A percentile compares a stretch with the other conserved stretches of the same genome.
phyloP scores from a whole-genome alignment of 2,888 invertebrate genomes.

The Diabrotica balteata region DNA sequence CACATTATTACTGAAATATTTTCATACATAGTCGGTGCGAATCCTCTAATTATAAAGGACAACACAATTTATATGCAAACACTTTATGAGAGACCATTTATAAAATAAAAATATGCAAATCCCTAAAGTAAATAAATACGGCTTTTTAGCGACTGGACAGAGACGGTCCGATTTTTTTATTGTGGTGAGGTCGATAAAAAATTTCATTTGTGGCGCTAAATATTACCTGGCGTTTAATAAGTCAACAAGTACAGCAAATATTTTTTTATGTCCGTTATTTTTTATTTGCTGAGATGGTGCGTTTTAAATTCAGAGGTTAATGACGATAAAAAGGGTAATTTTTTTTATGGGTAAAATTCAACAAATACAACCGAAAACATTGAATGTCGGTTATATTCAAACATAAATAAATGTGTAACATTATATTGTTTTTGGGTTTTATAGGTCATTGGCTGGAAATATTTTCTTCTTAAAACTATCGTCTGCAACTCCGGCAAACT shows the following conservation, averaged over 20 bases:
- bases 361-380: too few species aligned
- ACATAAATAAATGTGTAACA: too few species aligned
- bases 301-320: too few species aligned
- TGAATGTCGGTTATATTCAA: too few species aligned
- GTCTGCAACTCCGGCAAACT: too few species aligned
- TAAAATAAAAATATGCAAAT: conserved; percentile 31
- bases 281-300: too few species aligned
- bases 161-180: not conserved
- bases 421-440: too few species aligned
- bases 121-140: conserved; percentile 25
- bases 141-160: conserved; percentile 16
- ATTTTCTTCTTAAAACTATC: too few species aligned
- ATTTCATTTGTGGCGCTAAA: not conserved
- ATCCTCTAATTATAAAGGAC: conserved; percentile 34
- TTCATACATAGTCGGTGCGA: conserved; percentile 17
- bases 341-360: too few species aligned
- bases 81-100: conserved; percentile 30
- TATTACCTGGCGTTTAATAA: not conserved
- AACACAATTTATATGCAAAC: conserved; percentile 39
- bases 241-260: not conserved
- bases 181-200: not conserved
- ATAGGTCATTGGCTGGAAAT: too few species aligned
- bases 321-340: too few species aligned
- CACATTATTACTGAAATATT: conserved; percentile 20
- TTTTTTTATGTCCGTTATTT: not conserved